A percentile compares a stretch with the other conserved stretches of the same genome.
Evolutionary conservation across 2,888 invertebrate genomes (phyloP).

Genomic region (Morinoia aosen): DNA sequence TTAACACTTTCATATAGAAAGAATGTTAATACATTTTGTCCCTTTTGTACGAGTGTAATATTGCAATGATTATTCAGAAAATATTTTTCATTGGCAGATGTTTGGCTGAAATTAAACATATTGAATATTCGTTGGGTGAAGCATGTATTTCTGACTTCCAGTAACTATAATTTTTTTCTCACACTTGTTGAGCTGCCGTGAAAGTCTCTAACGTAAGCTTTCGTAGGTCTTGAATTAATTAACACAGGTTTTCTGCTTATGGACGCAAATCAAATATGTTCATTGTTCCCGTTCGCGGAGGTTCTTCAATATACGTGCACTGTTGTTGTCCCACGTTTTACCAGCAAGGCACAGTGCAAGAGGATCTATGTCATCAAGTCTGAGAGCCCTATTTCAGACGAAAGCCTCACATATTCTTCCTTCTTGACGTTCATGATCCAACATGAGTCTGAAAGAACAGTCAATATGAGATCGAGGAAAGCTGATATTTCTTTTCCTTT

Average conservation of each 20-base stretch:
- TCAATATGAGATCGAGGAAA: no score
- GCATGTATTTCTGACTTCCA: not conserved
- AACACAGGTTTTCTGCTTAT: not conserved
- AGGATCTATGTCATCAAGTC: not conserved
- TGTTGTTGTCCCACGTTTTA: no score
- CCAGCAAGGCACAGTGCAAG: not conserved
- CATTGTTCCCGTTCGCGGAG: not conserved
- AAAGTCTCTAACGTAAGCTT: not conserved
- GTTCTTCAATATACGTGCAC: not conserved
- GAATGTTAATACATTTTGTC: no score
- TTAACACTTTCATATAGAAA: not conserved
- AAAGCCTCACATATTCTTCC: not conserved
- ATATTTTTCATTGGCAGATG: not conserved
- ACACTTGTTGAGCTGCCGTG: not conserved
- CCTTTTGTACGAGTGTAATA: not conserved
- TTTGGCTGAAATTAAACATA: not conserved
- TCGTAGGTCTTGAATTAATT: not conserved
- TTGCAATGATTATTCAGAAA: not conserved
- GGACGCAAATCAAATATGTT: not conserved
- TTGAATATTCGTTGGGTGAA: not conserved
- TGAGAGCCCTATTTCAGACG: not conserved
- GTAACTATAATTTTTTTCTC: not conserved
- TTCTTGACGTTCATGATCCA: not conserved
- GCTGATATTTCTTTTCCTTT: no score
- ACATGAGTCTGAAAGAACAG: not conserved